A percentile compares a stretch with the other conserved stretches of the same genome.
Conservation (phyloP, 1,140 invertebrate species). For the Drosophila nigrodunni region DNA sequence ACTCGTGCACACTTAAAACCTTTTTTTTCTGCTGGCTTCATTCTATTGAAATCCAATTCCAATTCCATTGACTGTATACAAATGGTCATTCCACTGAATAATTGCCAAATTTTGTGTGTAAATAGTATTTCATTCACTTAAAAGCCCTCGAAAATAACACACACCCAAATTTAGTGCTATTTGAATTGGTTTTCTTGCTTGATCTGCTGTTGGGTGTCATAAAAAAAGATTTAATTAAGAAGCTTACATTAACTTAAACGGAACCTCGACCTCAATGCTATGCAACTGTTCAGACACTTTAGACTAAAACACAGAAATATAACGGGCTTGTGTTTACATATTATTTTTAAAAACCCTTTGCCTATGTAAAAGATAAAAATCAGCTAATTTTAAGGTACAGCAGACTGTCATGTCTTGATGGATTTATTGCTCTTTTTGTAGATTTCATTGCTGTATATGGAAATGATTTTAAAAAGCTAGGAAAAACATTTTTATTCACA, state of each 20-base stretch:
- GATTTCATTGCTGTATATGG: too few species aligned
- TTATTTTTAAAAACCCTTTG: too few species aligned
- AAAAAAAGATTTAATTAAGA: slow-evolving; percentile 18
- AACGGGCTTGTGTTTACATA: too few species aligned
- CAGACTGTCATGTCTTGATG: too few species aligned
- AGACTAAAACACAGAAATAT: too few species aligned
- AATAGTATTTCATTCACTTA: slow-evolving; percentile 37
- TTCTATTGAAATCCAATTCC: slow-evolving; percentile 22
- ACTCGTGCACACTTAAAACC: not conserved
- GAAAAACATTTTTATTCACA: too few species aligned
- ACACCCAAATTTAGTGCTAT: slow-evolving; percentile 12
- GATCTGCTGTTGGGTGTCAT: slow-evolving; percentile 1
- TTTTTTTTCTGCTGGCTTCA: not conserved
- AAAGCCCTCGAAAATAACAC: slow-evolving; percentile 11
- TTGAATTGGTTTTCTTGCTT: not conserved
- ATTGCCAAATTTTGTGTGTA: slow-evolving; percentile 61
- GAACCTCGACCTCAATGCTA: not conserved
- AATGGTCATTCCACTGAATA: slow-evolving; percentile 32
- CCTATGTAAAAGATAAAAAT: too few species aligned
- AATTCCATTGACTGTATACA: slow-evolving; percentile 38
- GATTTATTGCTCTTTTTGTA: too few species aligned
- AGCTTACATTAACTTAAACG: not conserved
- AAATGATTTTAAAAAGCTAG: too few species aligned
- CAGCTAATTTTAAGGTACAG: too few species aligned
- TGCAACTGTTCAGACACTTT: not conserved